Percentiles rank a stretch among this genome's conserved stretches.
Conservation (phyloP, 1,140 invertebrate genomes). For the Wiebesia pumilae region DNA sequence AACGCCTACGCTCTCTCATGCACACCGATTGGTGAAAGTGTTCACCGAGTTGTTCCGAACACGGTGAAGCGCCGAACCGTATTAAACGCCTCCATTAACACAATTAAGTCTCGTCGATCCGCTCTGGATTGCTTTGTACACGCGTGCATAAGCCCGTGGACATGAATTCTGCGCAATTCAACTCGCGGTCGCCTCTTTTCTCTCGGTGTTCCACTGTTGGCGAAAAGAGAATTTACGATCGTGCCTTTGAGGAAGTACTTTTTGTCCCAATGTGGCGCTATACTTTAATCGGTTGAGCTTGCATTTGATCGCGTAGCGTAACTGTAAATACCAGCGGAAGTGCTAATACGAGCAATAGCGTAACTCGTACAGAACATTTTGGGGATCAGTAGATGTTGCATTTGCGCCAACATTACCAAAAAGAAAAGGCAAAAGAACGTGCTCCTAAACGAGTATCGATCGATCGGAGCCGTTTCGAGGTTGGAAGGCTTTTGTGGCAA, state of each 20-base stretch:
- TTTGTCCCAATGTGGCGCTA: too few species aligned
- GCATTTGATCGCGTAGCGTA: background rate
- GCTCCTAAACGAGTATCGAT: too few species aligned
- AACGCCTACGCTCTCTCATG: background rate
- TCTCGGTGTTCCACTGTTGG: too few species aligned
- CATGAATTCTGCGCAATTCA: slow-evolving; percentile 59
- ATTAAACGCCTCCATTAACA: slow-evolving; percentile 53
- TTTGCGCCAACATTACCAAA: too few species aligned
- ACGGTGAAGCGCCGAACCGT: background rate
- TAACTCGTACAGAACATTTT: background rate
- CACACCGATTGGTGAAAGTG: slow-evolving; percentile 5
- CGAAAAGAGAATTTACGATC: background rate
- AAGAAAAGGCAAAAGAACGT: too few species aligned
- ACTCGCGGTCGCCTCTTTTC: background rate
- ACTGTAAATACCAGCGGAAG: slow-evolving; percentile 41
- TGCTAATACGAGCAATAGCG: background rate
- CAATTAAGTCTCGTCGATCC: slow-evolving; percentile 57
- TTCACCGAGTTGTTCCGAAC: background rate
- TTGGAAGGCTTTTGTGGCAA: too few species aligned
- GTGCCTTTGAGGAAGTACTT: background rate
- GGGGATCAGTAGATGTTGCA: too few species aligned
- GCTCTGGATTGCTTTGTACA: slow-evolving; percentile 52
- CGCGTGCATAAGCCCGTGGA: slow-evolving; percentile 11
- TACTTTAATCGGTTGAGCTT: background rate
- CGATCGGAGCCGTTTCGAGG: too few species aligned